A percentile compares a stretch with the other conserved stretches of the same genome.
Evolutionary conservation across 2,797 vertebrate species (phyloP).

Genomic region (Lutjanus campechanus): DNA sequence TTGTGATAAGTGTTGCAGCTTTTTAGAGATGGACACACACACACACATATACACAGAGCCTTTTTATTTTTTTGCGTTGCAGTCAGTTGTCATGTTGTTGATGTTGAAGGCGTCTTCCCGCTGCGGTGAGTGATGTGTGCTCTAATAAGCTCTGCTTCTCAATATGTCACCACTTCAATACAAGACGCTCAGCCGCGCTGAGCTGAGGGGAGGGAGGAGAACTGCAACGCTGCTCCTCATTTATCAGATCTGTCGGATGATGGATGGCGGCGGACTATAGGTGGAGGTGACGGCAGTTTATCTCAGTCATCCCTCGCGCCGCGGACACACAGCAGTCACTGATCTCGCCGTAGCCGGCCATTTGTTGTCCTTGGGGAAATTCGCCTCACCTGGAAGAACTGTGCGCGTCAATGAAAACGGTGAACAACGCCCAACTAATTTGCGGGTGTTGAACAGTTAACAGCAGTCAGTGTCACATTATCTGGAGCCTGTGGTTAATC

Average conservation of each 20-base stretch:
- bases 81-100: constrained; percentile 65
- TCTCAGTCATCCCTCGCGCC: constrained; percentile 69
- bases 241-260: constrained; percentile 78
- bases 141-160: constrained; percentile 76
- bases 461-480: constrained; percentile 1
- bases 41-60: not conserved
- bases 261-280: constrained; percentile 68
- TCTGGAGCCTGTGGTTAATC: not conserved
- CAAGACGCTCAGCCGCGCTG: constrained; percentile 49
- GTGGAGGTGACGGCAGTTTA: constrained; percentile 72
- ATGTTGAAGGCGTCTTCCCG: constrained; percentile 61
- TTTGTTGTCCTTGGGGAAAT: constrained; percentile 51
- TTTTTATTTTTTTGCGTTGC: constrained; percentile 38
- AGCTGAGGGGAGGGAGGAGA: constrained; percentile 63
- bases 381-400: constrained; percentile 36
- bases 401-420: constrained; percentile 27
- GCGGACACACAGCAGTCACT: constrained; percentile 57
- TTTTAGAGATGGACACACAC: constrained; percentile 22
- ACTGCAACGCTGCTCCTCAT: constrained; percentile 58
- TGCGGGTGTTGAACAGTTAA: not conserved
- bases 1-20: constrained; percentile 22
- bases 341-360: constrained; percentile 47
- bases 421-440: constrained; percentile 28
- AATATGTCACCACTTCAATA: constrained; percentile 76
- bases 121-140: constrained; percentile 74